Base-by-base conservation (phyloP, 2,888 invertebrate genomes). In the Nasonia oneida region DNA sequence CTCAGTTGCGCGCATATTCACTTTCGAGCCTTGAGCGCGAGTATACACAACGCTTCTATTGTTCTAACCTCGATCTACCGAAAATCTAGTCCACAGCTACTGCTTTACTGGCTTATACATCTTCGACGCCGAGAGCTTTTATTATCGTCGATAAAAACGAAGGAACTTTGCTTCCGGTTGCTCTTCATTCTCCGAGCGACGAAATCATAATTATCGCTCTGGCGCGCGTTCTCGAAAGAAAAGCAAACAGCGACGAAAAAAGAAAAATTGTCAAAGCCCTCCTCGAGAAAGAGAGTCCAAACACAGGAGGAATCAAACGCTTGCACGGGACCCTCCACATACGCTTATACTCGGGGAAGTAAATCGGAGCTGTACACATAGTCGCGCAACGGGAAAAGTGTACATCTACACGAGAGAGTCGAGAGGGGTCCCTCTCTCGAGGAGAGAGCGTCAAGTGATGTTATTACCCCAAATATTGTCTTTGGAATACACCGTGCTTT, bases 401-500 rank as follows among this genome's bases (percentile, higher is more conserved):
- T 61, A 61, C n/a, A 61, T n/a, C 57, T 61, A 61, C 23, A n/a
- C 57, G 33, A n/a, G 33, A n/a, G 33, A 23, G 83, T 39, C 18
- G 47, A 73, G 71, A 23, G 23, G 18, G 29, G 29, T 29, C 18
- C 37, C 77, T 42, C 42, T 23, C 39, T n/a, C 3, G 39, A 71
- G n/a, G 12, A 15, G 33, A 39, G 33, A 39, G 18, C 47, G 81
- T 78, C 61, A 61, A 85, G 50, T 78, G 81, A 85, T 81, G 81
- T 85, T 85, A 78, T 85, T 81, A 85, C 53, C 85, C 83, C 83
- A 83, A 86, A 86, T 86, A 86, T 86, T 86, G 75, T 80, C 86
- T 80, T 79, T 83, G 33, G 50, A 75, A 23, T 29, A n/a, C 47
- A 47, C 18, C 5, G 29, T 23, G 18, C 53, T 23, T 29, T n/a